A percentile compares a stretch with the other conserved stretches of the same genome.
Conservation (phyloP, 23 tunicate genomes). For the Botrylloides violaceus region DNA sequence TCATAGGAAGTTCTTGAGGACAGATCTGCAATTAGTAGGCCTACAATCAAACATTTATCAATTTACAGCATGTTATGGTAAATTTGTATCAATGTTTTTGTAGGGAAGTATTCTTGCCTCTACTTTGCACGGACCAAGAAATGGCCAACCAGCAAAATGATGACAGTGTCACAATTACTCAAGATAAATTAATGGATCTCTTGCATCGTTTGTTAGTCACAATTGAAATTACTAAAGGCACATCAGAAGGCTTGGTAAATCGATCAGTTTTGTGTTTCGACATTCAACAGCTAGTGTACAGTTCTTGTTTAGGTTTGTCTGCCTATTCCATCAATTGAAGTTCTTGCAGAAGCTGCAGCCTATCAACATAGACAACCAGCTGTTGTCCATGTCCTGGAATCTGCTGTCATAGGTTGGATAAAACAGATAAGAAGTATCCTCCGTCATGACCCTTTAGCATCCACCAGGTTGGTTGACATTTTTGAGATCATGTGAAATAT, state of each 20-base stretch:
- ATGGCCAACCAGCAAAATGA: constrained; percentile 25
- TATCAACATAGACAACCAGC: constrained; percentile 77
- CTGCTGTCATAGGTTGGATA: constrained; percentile 88
- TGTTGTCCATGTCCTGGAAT: constrained; percentile 80
- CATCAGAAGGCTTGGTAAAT: constrained; percentile 51
- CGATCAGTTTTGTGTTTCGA: no score
- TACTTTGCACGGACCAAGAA: constrained; percentile 78
- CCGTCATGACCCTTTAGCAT: constrained; percentile 66
- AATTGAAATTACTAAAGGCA: constrained; percentile 69
- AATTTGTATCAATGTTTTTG: no score
- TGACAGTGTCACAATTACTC: constrained; percentile 39
- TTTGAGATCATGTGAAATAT: no score
- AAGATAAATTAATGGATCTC: constrained; percentile 86
- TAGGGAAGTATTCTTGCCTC: constrained; percentile 72
- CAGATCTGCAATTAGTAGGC: no score
- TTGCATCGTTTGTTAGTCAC: constrained; percentile 67
- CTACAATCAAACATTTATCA: no score
- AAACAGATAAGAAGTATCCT: constrained; percentile 65
- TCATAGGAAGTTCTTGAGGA: no score
- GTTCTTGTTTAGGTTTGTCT: constrained; percentile 38
- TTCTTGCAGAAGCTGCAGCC: constrained; percentile 79
- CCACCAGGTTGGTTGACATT: constrained; percentile 43
- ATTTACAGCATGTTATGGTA: no score
- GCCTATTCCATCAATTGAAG: constrained; percentile 82
- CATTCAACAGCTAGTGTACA: neutral